A percentile compares a stretch with the other conserved stretches of the same genome.
Conservation (phyloP, 2,888 invertebrate species). For the Cheilosia variabilis region DNA sequence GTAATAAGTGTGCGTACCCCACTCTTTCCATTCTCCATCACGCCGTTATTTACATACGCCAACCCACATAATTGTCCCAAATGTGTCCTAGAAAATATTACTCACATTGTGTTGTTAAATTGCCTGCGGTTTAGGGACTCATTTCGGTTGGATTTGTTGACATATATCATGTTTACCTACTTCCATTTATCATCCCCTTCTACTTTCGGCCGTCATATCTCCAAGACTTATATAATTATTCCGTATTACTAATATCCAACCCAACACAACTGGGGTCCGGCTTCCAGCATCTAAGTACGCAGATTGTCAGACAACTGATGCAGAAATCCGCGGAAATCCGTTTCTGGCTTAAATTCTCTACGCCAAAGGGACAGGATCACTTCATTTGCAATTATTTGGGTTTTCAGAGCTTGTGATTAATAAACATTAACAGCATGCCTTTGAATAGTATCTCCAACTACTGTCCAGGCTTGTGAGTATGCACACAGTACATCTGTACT, state of each 20-base stretch:
- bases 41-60: slow-evolving; percentile 4
- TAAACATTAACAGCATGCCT: slow-evolving; percentile 5
- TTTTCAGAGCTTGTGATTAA: slow-evolving; percentile 14
- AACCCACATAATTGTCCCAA: slow-evolving; percentile 39
- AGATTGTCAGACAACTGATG: slow-evolving; percentile 16
- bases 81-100: slow-evolving; percentile 25
- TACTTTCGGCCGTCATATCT: slow-evolving; percentile 1
- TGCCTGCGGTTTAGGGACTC: slow-evolving; percentile 40
- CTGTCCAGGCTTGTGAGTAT: neutral
- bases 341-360: neutral
- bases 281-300: neutral
- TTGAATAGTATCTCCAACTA: neutral
- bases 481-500: neutral
- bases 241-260: neutral
- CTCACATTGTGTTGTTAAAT: slow-evolving; percentile 25
- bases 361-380: neutral
- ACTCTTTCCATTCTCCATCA: slow-evolving; percentile 8
- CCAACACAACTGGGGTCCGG: neutral
- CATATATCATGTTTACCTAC: slow-evolving; percentile 24
- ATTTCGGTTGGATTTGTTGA: slow-evolving; percentile 29
- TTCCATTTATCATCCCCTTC: slow-evolving; percentile 37
- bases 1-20: slow-evolving; percentile 20
- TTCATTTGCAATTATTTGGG: slow-evolving; percentile 27
- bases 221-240: neutral
- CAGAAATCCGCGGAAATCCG: neutral